A percentile compares a stretch with the other conserved stretches of the same genome.
phyloP scores from a whole-genome alignment of 2,797 vertebrate genomes.

The Betta splendens region DNA sequence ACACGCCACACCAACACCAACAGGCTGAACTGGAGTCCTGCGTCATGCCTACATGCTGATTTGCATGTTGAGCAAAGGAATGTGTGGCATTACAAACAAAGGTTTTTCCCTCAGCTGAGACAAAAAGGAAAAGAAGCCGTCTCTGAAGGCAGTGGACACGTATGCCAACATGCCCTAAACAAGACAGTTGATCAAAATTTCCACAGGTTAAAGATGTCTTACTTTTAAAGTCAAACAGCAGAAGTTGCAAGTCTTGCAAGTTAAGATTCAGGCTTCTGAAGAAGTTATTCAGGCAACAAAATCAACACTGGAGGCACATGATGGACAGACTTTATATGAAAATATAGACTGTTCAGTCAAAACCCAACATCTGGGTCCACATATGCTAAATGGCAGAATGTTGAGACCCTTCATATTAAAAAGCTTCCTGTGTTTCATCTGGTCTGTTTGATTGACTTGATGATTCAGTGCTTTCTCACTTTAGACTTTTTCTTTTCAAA shows the following conservation, averaged over 20 bases:
- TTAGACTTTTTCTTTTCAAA: no score
- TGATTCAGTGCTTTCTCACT: neutral
- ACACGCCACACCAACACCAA: conserved; percentile 22
- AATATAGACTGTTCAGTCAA: no score
- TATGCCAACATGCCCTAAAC: neutral
- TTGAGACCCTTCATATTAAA: no score
- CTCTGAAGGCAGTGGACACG: neutral
- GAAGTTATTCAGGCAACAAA: neutral
- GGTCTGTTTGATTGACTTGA: no score
- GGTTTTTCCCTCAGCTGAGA: neutral
- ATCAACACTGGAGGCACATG: neutral
- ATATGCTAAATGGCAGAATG: no score
- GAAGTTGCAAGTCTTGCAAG: no score
- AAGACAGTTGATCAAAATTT: no score
- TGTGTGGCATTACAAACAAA: neutral
- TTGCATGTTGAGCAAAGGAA: conserved; percentile 5
- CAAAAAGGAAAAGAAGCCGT: neutral
- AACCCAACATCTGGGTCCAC: no score
- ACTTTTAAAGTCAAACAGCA: no score
- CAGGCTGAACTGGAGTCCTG: neutral
- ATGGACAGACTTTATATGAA: no score
- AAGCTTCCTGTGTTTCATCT: no score
- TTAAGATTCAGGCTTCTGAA: neutral
- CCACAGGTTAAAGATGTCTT: no score
- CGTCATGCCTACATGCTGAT: conserved; percentile 3